Evolutionary conservation across 2,888 invertebrate species (phyloP).

Genomic region (Neoascia interrupta): DNA sequence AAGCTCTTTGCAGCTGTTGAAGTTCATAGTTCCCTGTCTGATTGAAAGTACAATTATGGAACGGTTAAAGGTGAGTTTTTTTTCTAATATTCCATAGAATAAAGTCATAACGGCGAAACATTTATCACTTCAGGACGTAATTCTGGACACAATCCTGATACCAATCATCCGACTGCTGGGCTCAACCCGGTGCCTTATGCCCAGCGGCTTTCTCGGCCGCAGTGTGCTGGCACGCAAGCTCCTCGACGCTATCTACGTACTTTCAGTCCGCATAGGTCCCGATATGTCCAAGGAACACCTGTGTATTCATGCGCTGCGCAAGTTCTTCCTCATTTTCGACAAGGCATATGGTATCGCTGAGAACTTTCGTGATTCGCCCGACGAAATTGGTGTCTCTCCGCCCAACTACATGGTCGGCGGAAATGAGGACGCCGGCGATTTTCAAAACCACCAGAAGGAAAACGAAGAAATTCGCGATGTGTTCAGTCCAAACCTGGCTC

Average conservation of each 20-base stretch:
- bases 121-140: constrained; percentile 90
- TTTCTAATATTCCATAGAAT: not conserved
- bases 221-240: constrained; percentile 89
- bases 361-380: constrained; percentile 73
- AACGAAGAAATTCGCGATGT: constrained; percentile 90
- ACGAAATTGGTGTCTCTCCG: constrained; percentile 73
- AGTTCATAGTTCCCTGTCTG: constrained; percentile 89
- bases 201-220: constrained; percentile 88
- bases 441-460: constrained; percentile 79
- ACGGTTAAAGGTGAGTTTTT: constrained; percentile 86
- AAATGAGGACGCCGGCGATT: constrained; percentile 64
- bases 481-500: constrained; percentile 92
- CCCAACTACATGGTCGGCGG: constrained; percentile 58
- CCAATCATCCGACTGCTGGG: constrained; percentile 91
- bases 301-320: constrained; percentile 85
- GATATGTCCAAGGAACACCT: constrained; percentile 89
- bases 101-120: too few relatives aligned
- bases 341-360: constrained; percentile 81
- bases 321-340: constrained; percentile 91
- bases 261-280: constrained; percentile 87
- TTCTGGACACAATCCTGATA: constrained; percentile 90
- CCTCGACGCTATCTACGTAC: constrained; percentile 89
- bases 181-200: constrained; percentile 89
- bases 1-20: constrained; percentile 89
- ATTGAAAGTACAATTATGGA: constrained; percentile 93